phyloP scores from a whole-genome alignment of 2,797 vertebrate species.

The Lacerta viridis region DNA sequence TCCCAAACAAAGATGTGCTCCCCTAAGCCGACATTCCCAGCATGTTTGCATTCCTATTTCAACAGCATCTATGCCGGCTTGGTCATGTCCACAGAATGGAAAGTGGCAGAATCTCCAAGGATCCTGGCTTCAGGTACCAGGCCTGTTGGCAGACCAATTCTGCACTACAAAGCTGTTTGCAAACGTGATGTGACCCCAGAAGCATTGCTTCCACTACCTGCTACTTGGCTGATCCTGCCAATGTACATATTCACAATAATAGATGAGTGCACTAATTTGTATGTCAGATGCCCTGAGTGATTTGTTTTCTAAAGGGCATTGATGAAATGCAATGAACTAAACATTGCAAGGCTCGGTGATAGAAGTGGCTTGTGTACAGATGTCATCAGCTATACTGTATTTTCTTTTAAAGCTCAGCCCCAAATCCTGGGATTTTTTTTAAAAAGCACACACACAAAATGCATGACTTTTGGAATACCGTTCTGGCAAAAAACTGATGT shows the following conservation, averaged over 20 bases:
- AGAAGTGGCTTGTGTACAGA: neutral
- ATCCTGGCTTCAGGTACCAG: too few relatives aligned
- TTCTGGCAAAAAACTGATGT: neutral
- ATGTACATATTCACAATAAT: neutral
- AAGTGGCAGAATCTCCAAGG: too few relatives aligned
- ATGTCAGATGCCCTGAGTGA: too few relatives aligned
- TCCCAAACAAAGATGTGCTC: too few relatives aligned
- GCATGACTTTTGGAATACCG: neutral
- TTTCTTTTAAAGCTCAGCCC: neutral
- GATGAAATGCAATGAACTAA: neutral
- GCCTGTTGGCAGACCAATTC: too few relatives aligned
- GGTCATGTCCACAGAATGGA: too few relatives aligned
- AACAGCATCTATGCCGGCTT: too few relatives aligned
- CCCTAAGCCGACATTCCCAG: too few relatives aligned
- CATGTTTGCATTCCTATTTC: too few relatives aligned
- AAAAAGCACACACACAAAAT: neutral
- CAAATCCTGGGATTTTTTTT: neutral
- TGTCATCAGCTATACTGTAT: neutral
- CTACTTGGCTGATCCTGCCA: neutral
- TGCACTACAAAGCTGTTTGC: too few relatives aligned
- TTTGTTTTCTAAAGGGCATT: too few relatives aligned
- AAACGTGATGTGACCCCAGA: neutral
- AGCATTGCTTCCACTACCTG: neutral
- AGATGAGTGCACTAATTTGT: too few relatives aligned
- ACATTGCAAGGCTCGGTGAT: neutral